phyloP scores from a whole-genome alignment of 2,888 invertebrate genomes.

The Trissolcus brochymenae region DNA sequence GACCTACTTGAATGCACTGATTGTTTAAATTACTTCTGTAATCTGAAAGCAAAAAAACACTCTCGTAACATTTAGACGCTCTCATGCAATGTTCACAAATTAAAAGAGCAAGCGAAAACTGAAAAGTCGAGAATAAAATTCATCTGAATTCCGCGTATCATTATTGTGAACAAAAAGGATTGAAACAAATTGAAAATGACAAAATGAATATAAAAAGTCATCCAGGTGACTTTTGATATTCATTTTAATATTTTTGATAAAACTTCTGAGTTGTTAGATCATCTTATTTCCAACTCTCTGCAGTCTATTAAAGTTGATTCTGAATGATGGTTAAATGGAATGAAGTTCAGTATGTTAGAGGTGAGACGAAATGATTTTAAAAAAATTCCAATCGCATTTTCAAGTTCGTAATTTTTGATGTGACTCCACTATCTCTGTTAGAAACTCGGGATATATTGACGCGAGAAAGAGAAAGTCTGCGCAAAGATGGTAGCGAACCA shows the following conservation, averaged over 20 bases:
- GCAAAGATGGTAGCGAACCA: slow-evolving; percentile 24
- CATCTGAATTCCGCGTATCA: too few species aligned
- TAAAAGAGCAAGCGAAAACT: slow-evolving; percentile 17
- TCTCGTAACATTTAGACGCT: slow-evolving; percentile 13
- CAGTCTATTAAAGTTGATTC: slow-evolving; percentile 35
- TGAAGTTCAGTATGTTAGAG: slow-evolving; percentile 38
- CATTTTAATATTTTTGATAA: too few species aligned
- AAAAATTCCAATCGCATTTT: slow-evolving; percentile 56
- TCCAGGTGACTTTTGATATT: neutral
- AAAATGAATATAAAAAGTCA: neutral
- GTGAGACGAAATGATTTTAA: slow-evolving; percentile 29
- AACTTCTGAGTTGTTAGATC: slow-evolving; percentile 6
- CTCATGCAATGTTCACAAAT: slow-evolving; percentile 12
- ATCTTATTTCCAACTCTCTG: slow-evolving; percentile 33
- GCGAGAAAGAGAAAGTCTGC: slow-evolving; percentile 40
- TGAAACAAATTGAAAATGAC: neutral
- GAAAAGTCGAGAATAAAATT: neutral
- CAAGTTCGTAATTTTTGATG: slow-evolving; percentile 52
- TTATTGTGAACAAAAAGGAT: too few species aligned
- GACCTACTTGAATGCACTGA: slow-evolving; percentile 25
- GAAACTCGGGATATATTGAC: slow-evolving; percentile 16
- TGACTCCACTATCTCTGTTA: slow-evolving; percentile 29
- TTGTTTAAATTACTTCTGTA: slow-evolving; percentile 21
- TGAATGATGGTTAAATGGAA: slow-evolving; percentile 43
- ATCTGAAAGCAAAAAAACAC: slow-evolving; percentile 13